Percentiles rank a stretch among this genome's conserved stretches.
phyloP scores from a whole-genome alignment of 2,797 vertebrate genomes.

The Schizothorax lantsangensis region DNA sequence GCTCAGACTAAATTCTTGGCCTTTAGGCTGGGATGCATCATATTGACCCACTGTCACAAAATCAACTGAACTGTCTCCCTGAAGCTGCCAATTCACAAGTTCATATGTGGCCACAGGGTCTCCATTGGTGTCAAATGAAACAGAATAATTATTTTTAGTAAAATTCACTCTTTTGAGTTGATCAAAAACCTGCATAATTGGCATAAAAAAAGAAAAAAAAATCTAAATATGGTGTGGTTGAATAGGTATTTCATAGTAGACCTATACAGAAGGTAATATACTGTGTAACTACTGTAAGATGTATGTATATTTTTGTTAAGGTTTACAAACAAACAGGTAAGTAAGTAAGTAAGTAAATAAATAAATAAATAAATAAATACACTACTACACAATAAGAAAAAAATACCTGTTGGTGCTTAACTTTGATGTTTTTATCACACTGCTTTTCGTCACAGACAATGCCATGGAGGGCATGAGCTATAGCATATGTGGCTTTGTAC shows the following conservation, averaged over 20 bases:
- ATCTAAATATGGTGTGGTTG: neutral
- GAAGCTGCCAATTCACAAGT: conserved; percentile 77
- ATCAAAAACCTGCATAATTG: conserved; percentile 64
- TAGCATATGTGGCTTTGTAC: conserved; percentile 76
- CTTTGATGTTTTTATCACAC: conserved; percentile 59
- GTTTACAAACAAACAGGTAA: too few species aligned
- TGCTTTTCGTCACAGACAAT: conserved; percentile 62
- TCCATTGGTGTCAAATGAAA: conserved; percentile 78
- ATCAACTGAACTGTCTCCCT: conserved; percentile 56
- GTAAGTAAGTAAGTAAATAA: neutral
- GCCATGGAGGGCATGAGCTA: conserved; percentile 73
- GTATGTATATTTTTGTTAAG: neutral
- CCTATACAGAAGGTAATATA: neutral
- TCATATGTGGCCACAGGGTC: conserved; percentile 77
- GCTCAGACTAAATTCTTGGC: conserved; percentile 67
- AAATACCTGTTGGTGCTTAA: conserved; percentile 67
- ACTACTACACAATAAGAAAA: neutral
- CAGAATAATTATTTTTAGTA: conserved; percentile 67
- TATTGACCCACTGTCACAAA: conserved; percentile 74
- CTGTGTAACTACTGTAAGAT: neutral
- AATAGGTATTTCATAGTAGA: neutral
- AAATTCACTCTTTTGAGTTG: conserved; percentile 71
- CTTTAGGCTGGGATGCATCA: conserved; percentile 67
- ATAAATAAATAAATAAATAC: too few species aligned
- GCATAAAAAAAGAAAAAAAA: neutral